phyloP scores from a whole-genome alignment of 1,140 invertebrate genomes.

The Manduca sexta region DNA sequence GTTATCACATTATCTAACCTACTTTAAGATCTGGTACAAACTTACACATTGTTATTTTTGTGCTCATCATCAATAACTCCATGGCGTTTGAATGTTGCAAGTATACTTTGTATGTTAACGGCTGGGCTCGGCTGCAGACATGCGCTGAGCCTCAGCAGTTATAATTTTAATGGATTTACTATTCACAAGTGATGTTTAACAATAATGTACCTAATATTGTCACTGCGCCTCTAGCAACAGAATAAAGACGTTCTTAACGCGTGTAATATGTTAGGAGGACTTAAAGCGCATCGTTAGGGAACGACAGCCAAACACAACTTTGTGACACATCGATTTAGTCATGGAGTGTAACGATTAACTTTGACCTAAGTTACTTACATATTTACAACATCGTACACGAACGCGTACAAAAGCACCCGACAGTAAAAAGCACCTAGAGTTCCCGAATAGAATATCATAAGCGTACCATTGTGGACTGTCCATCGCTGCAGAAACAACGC shows the following conservation, averaged over 20 bases:
- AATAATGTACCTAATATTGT: too few relatives aligned
- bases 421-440: conserved; percentile 70
- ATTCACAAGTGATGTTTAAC: too few relatives aligned
- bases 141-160: too few relatives aligned
- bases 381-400: conserved; percentile 66
- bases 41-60: conserved; percentile 55
- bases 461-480: conserved; percentile 50
- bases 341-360: conserved; percentile 47
- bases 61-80: conserved; percentile 38
- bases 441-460: conserved; percentile 64
- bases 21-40: conserved; percentile 60
- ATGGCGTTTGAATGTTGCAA: conserved; percentile 1
- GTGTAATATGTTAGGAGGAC: background rate
- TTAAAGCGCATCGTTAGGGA: conserved; percentile 1
- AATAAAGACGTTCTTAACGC: too few relatives aligned
- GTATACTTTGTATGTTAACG: background rate
- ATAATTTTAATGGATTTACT: too few relatives aligned
- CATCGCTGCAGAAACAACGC: conserved; percentile 41
- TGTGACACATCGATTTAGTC: conserved; percentile 42
- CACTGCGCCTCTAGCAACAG: too few relatives aligned
- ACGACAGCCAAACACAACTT: conserved; percentile 16
- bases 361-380: conserved; percentile 54
- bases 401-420: conserved; percentile 69
- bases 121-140: too few relatives aligned
- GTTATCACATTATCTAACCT: conserved; percentile 68